Base-by-base conservation (phyloP, 2,113 vertebrate species). In the Hemiprocne comata region DNA sequence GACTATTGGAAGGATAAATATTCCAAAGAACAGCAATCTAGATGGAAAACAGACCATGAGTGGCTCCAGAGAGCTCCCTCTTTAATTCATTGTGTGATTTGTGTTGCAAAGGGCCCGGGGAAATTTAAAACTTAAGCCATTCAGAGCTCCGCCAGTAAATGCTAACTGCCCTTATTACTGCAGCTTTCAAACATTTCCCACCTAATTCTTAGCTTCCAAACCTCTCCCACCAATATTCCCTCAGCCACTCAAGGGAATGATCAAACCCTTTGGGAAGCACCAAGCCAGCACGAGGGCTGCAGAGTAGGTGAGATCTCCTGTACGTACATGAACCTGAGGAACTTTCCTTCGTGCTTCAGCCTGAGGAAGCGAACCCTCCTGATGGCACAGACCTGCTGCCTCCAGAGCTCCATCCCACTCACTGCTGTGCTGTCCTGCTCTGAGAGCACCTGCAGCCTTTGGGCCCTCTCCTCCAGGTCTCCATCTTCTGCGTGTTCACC, bases 361-460 rank as follows among this genome's bases (percentile, higher is more conserved):
- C 98, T 99, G 34, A 99, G 97, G 96, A 99, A 98, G 88, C 98
- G 99, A 80, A 99, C 95, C 95, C 98, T 97, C 40, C 98, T 98
- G 38, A 99, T 65, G 1, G 98, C 95, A 73, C 97, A 95, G 89
- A 99, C 98, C 95, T 99, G 99, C 96, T 98, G 99, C 89, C 97
- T 97, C 99, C 99, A 99, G 64, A 99, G 98, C 2, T 95, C 90
- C 51, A 96, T 96, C 82, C 97, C 97, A 0, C 95, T 92, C 77
- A 97, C 65, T 1, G 94, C 31, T 10, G 94, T 86, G 0, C 80
- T 95, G 21, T 85, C 96, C n/a, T 78, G 72, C 33, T 98, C 98
- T 0, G 98, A 97, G 80, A 98, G 96, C 9, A 88, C 90, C 4
- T 95, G 93, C 21, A 96, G 82, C 67, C 75, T 94, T 66, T 98